Base-by-base conservation (phyloP, 1,140 invertebrate species). In the Ceratosolen fusciceps region DNA sequence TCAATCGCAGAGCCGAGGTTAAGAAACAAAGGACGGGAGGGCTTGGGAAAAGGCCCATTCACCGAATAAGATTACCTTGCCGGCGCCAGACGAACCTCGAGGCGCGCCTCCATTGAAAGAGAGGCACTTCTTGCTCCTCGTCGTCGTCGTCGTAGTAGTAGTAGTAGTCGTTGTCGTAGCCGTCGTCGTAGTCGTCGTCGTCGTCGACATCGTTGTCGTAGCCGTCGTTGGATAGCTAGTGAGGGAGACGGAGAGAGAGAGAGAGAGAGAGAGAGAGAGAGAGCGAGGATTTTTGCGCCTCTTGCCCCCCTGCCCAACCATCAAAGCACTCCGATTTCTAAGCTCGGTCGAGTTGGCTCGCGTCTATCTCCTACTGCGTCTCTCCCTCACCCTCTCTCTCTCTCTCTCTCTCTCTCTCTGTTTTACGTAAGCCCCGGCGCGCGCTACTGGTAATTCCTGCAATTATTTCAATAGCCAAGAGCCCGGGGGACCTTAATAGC, bases 401-500 rank as follows among this genome's bases (percentile, higher is more conserved):
- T 3, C 29, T 1, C 10, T 3, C 14, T 56, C 54, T 24, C 24
- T 4, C 21, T 52, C 49, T 9, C 5, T 14, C 8, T 29, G 31
- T 26, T 21, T 49, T 54, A 29, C 47, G 34, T 49, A 68, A 71
- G 68, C 68, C 71, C 3, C 31, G 19, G 54, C n/a, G 2, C 34
- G 54, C n/a, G 8, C 31, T 26, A 54, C 34, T n/a, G n/a, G n/a
- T n/a, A n/a, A n/a, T 47, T 74, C 73, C 37, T 34, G 9, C 34
- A 70, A 70, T 70, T 70, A 71, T 58, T 24, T 31, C 62, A 34
- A 54, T 54, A 49, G 74, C 58, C 21, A 19, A 47, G 14, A n/a
- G 19, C 21, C 4, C n/a, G 62, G 29, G 26, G 24, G 26, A 60
- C 54, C 62, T 65, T 49, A 72, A 78, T 60, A 21, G 67, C 76